Evolutionary conservation across 2,888 invertebrate genomes (phyloP), one percentile per base, ranked within the genome.

Genomic region (Sialis lutaria): DNA sequence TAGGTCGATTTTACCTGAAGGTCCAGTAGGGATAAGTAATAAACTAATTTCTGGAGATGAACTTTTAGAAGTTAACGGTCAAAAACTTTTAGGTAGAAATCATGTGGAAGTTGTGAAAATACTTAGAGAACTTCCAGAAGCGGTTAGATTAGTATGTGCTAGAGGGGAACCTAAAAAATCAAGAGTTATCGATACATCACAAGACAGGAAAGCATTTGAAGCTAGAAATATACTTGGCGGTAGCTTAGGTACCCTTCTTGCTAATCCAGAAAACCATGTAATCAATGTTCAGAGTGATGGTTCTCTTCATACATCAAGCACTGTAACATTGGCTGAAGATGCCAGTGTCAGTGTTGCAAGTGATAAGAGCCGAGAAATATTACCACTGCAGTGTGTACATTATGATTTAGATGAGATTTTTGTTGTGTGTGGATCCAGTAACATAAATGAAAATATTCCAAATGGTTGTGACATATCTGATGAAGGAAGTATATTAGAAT

Each of bases 81-180:
- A 86, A 58, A 76, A 84, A 58, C 69, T 96, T 48, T 78, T 91
- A 52, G 97, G 97, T 9, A 77, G 95, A 55, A 89, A 90, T 58
- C 96, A 98, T 64, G 86, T 92, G 53, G 96, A 96, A 64, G 97
- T 98, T 12, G 95, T 98, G 6, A 85, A 84, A 61, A 92, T 95
- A 54, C 70, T 98, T 37, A 92, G 92, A 65, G 89, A 92, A 59
- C 73, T 96, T 55, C 95, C 96, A 2, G 77, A 81, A 56, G 79
- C 87, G 57, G 95, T 96, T 12, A 75, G 92, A 50, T 72, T 97
- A 64, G 90, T 96, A 40, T 95, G 95, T 65, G 91, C 92, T 6
- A 70, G 86, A 35, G 76, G 73, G 54, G 60, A 61, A 48, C 58
- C 60, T 9, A 70, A 78, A 33, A 77, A 80, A 43, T 68, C 69